Base-by-base conservation (phyloP, 2,888 invertebrate species). In the Caenorhabditis drosophilae region DNA sequence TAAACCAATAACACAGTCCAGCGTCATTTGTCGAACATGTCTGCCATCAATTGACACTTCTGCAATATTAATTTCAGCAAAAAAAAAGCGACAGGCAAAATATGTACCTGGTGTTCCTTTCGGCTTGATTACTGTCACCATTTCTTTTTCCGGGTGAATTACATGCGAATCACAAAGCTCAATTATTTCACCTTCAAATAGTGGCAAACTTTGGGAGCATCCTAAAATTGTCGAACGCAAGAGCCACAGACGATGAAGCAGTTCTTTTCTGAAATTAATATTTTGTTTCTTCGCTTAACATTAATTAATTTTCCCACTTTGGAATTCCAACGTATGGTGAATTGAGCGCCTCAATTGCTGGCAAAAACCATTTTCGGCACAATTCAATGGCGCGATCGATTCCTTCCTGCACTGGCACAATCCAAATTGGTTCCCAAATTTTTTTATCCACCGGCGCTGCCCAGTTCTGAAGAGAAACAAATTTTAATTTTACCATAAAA, bases 361-460 rank as follows among this genome's bases (percentile, higher is more conserved):
- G 88, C 36, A 88, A 85, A 61, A 92, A 84, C 83, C 84, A 84
- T 15, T 62, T 76, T n/a, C 84, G 66, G 6, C 87, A 84, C 9
- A 93, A 81, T 77, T 86, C 85, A 76, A 90, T 89, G 1, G 90
- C 89, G 64, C 89, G 88, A 0, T 85, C 84, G 0, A 90, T 87
- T 83, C 92, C 92, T 36, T 88, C 88, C 22, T 87, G 86, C 22
- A 87, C 88, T 0, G 93, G 92, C 45, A 89, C 86, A 26, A 58
- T 91, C 92, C 92, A 93, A 38, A 89, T 86, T 20, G 92, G 85
- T 7, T 89, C 86, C 18, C 90, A 85, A 25, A 89, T 87, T 54
- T 89, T 86, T 20, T 90, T 84, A 73, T 89, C 86, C 18, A 89
- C 88, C 0, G 90, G 87, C 60, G 87, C 87, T 0, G 92, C 93